Conservation (phyloP, 2,888 invertebrate genomes). For the Anthophora plumipes region DNA sequence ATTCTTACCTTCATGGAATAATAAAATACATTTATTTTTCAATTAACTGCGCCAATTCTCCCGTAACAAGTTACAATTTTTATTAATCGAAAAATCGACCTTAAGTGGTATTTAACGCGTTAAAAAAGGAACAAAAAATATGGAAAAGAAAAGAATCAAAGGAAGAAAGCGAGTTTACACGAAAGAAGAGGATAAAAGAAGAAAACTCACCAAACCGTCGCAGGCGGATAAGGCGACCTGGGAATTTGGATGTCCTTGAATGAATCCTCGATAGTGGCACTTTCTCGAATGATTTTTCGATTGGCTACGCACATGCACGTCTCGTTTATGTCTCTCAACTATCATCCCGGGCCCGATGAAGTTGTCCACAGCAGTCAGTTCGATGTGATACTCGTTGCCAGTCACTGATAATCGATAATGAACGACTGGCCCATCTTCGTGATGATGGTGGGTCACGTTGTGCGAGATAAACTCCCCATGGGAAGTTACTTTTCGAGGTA, state of each 20-base stretch:
- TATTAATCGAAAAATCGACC: too few species aligned
- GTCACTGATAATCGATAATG: constrained; percentile 85
- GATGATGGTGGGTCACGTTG: constrained; percentile 86
- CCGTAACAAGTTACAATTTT: too few species aligned
- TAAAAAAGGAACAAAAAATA: not conserved
- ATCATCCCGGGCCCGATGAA: constrained; percentile 86
- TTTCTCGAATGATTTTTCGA: constrained; percentile 85
- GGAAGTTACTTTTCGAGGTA: constrained; percentile 87
- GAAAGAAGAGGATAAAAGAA: not conserved
- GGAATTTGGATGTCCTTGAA: constrained; percentile 89
- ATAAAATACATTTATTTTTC: too few species aligned
- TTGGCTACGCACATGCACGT: constrained; percentile 76
- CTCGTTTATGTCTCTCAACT: constrained; percentile 88
- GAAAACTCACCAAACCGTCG: constrained; percentile 91
- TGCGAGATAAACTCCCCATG: constrained; percentile 87
- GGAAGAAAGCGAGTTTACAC: too few species aligned
- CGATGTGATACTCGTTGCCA: constrained; percentile 82
- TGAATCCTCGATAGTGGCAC: constrained; percentile 92
- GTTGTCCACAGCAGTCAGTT: constrained; percentile 80
- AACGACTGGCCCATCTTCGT: constrained; percentile 85
- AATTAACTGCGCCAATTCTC: too few species aligned
- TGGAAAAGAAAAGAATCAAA: not conserved
- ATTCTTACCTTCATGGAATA: too few species aligned
- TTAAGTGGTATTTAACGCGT: too few species aligned
- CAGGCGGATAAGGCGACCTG: constrained; percentile 92